Percentiles rank a stretch among this genome's conserved stretches.
Conservation (phyloP, 2,797 vertebrate genomes). For the Coracias cyanogaster region DNA sequence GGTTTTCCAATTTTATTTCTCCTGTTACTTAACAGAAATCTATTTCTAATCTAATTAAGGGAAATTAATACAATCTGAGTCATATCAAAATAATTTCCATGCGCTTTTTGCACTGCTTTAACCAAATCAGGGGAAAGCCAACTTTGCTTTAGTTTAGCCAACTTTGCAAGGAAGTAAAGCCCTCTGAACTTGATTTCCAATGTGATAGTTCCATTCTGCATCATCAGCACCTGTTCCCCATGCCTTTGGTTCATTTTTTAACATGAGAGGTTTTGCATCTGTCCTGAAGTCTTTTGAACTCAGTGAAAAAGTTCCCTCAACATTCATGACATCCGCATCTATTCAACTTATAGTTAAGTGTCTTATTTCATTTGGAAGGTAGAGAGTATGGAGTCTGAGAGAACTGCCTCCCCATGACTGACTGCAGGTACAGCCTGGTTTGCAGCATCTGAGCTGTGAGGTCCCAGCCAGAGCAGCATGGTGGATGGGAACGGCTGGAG, state of each 20-base stretch:
- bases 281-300: not conserved
- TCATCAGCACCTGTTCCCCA: not conserved
- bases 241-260: not conserved
- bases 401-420: fast-evolving
- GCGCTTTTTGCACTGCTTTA: not conserved
- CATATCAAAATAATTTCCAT: not conserved
- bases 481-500: not conserved
- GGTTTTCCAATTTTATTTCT: not conserved
- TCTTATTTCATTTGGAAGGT: not conserved
- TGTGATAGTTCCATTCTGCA: not conserved
- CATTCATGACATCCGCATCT: not conserved
- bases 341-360: not conserved
- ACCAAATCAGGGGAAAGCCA: not conserved
- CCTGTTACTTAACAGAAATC: not conserved
- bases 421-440: fast-evolving
- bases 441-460: not conserved
- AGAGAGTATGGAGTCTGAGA: not conserved
- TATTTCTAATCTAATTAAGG: not conserved
- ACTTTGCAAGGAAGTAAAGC: not conserved
- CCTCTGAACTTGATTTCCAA: not conserved
- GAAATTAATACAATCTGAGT: not conserved
- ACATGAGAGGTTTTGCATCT: not conserved
- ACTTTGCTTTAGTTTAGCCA: not conserved
- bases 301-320: not conserved
- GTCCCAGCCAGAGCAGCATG: fast-evolving